Conservation (phyloP, 2,888 invertebrate genomes). For the Mesorhabditis belari region DNA sequence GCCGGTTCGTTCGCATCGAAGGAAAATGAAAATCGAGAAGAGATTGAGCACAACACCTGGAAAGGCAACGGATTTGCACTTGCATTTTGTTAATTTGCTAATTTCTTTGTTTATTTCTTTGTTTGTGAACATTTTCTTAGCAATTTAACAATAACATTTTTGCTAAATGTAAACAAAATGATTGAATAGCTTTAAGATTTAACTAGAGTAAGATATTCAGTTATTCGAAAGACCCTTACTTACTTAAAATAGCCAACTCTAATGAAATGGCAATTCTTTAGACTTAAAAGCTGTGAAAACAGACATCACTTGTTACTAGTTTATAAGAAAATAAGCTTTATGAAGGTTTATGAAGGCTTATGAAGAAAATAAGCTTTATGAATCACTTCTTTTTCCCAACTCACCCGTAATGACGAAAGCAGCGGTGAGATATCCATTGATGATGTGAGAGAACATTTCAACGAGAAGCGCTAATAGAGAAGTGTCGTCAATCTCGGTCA, state of each 20-base stretch:
- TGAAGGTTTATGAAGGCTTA: too few relatives aligned
- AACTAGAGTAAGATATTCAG: background rate
- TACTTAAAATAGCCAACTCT: too few relatives aligned
- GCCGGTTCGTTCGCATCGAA: slow-evolving; percentile 39
- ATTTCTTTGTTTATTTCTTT: background rate
- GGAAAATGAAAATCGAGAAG: slow-evolving; percentile 45
- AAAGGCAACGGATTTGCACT: background rate
- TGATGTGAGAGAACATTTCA: slow-evolving; percentile 42
- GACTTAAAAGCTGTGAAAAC: too few relatives aligned
- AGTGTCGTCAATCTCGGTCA: too few relatives aligned
- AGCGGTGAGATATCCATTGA: slow-evolving; percentile 49
- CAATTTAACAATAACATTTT: background rate
- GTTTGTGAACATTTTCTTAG: background rate
- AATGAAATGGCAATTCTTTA: too few relatives aligned
- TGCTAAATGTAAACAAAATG: background rate
- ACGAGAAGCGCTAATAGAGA: too few relatives aligned
- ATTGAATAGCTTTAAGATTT: background rate
- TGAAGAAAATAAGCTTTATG: too few relatives aligned
- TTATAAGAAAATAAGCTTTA: too few relatives aligned
- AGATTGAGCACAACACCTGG: slow-evolving; percentile 44
- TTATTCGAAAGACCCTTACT: too few relatives aligned
- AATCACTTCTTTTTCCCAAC: too few relatives aligned
- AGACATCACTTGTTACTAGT: too few relatives aligned
- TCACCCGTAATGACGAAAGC: slow-evolving; percentile 42
- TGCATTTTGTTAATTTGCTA: background rate